phyloP scores from a whole-genome alignment of 2,888 invertebrate genomes.

The Caenorhabditis drosophilae region DNA sequence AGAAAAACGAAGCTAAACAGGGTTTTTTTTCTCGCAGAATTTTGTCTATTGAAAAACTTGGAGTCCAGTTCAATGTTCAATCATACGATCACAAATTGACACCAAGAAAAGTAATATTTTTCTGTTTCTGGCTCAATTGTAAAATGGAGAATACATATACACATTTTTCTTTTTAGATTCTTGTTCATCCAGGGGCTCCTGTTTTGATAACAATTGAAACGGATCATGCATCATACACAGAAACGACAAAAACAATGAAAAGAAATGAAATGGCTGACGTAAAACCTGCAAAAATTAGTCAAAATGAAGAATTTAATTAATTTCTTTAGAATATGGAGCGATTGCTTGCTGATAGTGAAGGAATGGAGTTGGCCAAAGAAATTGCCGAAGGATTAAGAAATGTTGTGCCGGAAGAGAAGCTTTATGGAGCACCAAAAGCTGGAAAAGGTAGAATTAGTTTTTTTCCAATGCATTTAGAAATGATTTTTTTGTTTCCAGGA shows the following conservation, averaged over 20 bases:
- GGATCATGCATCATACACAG: slow-evolving; percentile 97
- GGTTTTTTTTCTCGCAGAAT: no score
- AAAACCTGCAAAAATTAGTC: background rate
- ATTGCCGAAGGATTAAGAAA: slow-evolving; percentile 96
- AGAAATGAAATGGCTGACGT: slow-evolving; percentile 92
- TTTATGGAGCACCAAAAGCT: slow-evolving; percentile 94
- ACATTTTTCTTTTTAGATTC: no score
- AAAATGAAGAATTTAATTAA: background rate
- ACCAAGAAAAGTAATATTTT: slow-evolving; percentile 76
- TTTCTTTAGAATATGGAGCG: slow-evolving; percentile 84
- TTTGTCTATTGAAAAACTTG: slow-evolving; percentile 94
- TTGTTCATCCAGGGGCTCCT: slow-evolving; percentile 87
- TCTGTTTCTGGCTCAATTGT: no score
- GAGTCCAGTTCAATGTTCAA: slow-evolving; percentile 93
- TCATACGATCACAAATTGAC: slow-evolving; percentile 92
- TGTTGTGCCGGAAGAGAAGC: slow-evolving; percentile 85
- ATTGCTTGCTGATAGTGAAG: slow-evolving; percentile 88
- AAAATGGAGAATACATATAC: no score
- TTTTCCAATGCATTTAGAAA: no score
- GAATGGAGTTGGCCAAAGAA: slow-evolving; percentile 89
- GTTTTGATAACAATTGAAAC: slow-evolving; percentile 91
- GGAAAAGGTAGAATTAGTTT: slow-evolving; percentile 67
- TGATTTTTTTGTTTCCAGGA: no score
- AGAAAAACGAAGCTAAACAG: no score
- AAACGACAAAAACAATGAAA: slow-evolving; percentile 89